These are phyloP conservation scores for Ispidina lecontei DNA, from an alignment of 2,797 vertebrate genomes.

Conservation along the genomic window DNA sequence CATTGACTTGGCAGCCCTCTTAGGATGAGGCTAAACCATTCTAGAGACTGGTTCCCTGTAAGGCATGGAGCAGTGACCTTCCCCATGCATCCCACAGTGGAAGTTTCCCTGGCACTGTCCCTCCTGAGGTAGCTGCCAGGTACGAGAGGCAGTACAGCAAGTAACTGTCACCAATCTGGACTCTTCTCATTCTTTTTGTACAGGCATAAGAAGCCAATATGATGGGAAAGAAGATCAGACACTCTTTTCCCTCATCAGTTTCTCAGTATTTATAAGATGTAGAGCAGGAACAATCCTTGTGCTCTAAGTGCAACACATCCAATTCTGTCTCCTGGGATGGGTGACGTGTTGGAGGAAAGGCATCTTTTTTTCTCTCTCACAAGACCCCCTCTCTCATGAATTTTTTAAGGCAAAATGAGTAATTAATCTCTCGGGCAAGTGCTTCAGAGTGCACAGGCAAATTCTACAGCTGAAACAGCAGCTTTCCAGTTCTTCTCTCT, in stretches of 20 bases:
- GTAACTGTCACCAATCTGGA: not conserved
- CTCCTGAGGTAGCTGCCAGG: not conserved
- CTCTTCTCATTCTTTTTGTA: not conserved
- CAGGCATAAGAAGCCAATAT: not conserved
- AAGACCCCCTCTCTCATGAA: not conserved
- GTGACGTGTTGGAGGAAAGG: not conserved
- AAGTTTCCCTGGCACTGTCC: not conserved
- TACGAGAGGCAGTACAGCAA: not conserved
- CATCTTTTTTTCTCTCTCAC: not conserved
- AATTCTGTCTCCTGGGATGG: not conserved
- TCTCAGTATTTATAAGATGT: not conserved
- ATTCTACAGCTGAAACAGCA: not conserved
- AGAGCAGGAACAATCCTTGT: not conserved
- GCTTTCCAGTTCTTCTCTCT: not conserved
- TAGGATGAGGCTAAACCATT: not conserved
- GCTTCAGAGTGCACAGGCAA: not conserved
- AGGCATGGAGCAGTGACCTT: rapidly evolving
- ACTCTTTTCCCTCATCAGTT: not conserved
- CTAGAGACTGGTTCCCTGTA: not conserved
- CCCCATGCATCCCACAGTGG: not conserved
- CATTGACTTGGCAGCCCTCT: not conserved
- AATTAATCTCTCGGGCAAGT: not conserved
- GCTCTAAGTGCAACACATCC: not conserved
- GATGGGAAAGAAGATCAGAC: not conserved
- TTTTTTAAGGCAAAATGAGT: not conserved